A percentile compares a stretch with the other conserved stretches of the same genome.
Evolutionary conservation across 2,888 invertebrate species (phyloP).

Genomic region (Campopleginae sp.): DNA sequence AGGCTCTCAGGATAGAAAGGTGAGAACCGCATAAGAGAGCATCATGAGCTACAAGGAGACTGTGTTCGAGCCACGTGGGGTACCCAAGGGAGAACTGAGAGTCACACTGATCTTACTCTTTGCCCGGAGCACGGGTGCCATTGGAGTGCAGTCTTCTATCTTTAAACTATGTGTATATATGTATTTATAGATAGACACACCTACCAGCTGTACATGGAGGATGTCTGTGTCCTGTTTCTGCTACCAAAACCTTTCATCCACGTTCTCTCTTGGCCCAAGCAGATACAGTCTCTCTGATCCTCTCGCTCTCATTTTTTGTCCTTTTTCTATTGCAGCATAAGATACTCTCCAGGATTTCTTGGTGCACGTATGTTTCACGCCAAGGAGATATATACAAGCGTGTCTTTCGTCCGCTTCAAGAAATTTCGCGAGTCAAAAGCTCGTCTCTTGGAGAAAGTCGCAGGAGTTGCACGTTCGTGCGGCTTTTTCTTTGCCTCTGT

Average conservation of each 20-base stretch:
- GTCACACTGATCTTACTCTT: constrained; percentile 82
- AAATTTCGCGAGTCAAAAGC: constrained; percentile 52
- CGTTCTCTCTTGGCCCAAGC: neutral
- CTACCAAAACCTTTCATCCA: constrained; percentile 17
- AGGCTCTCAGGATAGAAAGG: constrained; percentile 62
- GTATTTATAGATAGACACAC: constrained; percentile 2
- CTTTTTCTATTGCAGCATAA: constrained; percentile 53
- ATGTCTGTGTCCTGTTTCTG: constrained; percentile 5
- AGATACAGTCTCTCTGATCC: constrained; percentile 34
- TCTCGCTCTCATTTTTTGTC: constrained; percentile 49
- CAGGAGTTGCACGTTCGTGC: constrained; percentile 70
- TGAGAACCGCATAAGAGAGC: constrained; percentile 76
- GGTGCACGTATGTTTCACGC: constrained; percentile 52
- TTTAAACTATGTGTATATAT: constrained; percentile 14
- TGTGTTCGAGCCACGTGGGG: constrained; percentile 58
- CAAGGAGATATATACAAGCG: constrained; percentile 3
- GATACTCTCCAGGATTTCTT: constrained; percentile 51
- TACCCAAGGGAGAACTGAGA: constrained; percentile 79
- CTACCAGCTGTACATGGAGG: neutral
- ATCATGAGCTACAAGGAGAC: constrained; percentile 65
- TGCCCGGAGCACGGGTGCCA: constrained; percentile 75
- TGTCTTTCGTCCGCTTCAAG: constrained; percentile 16
- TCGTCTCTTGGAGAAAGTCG: constrained; percentile 46
- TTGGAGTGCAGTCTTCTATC: constrained; percentile 77
- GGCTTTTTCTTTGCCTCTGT: constrained; percentile 73